Conservation (phyloP, 2,888 invertebrate genomes). For the Ellobium chinense region DNA sequence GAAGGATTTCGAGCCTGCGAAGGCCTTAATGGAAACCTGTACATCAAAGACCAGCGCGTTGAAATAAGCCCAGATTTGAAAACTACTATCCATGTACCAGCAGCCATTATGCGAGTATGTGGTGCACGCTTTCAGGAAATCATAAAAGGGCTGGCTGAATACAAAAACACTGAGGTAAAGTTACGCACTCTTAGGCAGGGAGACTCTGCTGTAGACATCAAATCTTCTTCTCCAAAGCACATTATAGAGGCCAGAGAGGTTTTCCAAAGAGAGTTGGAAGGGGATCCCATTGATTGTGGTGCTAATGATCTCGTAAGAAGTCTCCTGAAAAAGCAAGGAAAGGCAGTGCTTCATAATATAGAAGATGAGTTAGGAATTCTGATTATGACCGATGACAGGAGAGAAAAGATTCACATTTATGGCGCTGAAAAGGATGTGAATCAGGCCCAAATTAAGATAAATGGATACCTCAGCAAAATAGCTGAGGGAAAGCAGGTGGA, state of each 20-base stretch:
- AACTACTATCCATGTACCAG: conserved; percentile 48
- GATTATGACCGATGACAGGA: conserved; percentile 27
- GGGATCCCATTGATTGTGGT: conserved; percentile 40
- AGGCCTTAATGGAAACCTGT: background rate
- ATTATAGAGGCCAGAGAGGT: conserved; percentile 33
- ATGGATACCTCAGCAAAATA: conserved; percentile 33
- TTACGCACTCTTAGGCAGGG: conserved; percentile 9
- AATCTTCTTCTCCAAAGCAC: background rate
- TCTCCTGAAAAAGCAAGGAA: conserved; percentile 40
- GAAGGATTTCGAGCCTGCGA: conserved; percentile 40
- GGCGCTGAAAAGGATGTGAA: conserved; percentile 25
- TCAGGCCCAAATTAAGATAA: conserved; percentile 13
- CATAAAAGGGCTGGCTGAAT: conserved; percentile 24
- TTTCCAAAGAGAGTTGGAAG: conserved; percentile 38
- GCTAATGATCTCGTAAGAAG: background rate
- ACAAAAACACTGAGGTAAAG: background rate
- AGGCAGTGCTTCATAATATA: conserved; percentile 31
- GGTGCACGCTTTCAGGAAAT: conserved; percentile 47
- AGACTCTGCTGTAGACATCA: conserved; percentile 31
- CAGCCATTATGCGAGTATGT: conserved; percentile 49
- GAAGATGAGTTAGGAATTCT: conserved; percentile 19
- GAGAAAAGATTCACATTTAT: conserved; percentile 36
- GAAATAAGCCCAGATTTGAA: conserved; percentile 51
- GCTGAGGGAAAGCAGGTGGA: conserved; percentile 5
- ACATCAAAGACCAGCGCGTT: conserved; percentile 37